phyloP scores from a whole-genome alignment of 2,113 vertebrate genomes.

The Cricetomys ansorgei region DNA sequence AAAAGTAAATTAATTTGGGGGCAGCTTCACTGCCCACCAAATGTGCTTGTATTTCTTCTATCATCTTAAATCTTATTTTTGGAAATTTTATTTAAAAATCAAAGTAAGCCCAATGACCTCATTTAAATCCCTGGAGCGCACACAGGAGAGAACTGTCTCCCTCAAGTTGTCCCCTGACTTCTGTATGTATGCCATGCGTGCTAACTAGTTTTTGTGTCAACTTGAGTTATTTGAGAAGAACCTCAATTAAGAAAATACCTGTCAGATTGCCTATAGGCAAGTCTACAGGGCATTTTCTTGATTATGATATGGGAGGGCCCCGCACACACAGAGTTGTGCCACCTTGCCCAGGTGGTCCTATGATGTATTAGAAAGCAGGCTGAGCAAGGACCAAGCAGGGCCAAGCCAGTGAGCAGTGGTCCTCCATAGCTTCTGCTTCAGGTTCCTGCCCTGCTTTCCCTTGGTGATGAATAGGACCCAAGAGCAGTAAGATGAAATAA shows the following conservation, averaged over 20 bases:
- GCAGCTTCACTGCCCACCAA: neutral
- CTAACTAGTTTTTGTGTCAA: neutral
- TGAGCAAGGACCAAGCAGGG: neutral
- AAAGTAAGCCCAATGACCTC: neutral
- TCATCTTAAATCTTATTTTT: neutral
- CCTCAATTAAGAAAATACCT: neutral
- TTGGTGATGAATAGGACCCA: neutral
- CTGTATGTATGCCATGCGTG: no score
- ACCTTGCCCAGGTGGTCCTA: neutral
- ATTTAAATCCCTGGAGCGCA: neutral
- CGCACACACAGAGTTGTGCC: neutral
- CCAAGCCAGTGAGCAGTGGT: neutral
- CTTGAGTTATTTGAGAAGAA: neutral
- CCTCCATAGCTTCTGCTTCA: neutral
- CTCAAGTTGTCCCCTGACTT: neutral
- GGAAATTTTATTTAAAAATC: neutral
- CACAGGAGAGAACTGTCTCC: neutral
- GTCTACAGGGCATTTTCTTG: no score
- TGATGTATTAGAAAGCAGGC: neutral
- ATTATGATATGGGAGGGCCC: neutral
- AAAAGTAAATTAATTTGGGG: neutral
- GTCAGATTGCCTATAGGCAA: neutral
- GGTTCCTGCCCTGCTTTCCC: neutral
- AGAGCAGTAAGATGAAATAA: neutral
- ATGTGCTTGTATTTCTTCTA: neutral